Evolutionary conservation across 2,797 vertebrate genomes (phyloP), one percentile per base, ranked within the genome.

Genomic region (Meda fulgida): DNA sequence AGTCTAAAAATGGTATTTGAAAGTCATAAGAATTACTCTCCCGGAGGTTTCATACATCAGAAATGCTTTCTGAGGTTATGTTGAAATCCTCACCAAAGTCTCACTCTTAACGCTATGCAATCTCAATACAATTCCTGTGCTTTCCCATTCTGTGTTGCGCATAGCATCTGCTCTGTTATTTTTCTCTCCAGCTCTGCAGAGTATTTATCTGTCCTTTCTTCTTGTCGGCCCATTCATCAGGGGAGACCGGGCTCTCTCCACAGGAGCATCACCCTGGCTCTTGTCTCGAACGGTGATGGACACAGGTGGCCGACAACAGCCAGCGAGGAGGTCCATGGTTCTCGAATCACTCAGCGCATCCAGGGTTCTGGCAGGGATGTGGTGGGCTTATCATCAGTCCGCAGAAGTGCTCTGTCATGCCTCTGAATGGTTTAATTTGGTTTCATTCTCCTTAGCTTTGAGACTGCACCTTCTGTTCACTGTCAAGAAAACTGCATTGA

Each of bases 381-480:
- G 85, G 85, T 88, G 91, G 92, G 91, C 94, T 94, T 95, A 95
- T 95, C 95, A 88, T 92, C 91, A 83, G 90, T 80, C 85, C 89
- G 76, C 95, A 95, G 94, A 93, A 93, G 92, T 91, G 91, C 89
- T 89, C 91, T 93, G 91, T 94, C 93, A 93, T 92, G 93, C 93
- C 91, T 93, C 92, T 93, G 92, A 93, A 94, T 92, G 91, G 19
- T 84, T 92, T 91, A 93, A 94, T 93, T 94, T 92, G 91, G 89
- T 92, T 93, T 93, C 89, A 90, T 91, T 86, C 46, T 70, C 29
- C 51, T 63, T 29, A 43, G 67, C 29, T 67, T 78, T 67, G 80
- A 89, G 88, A 85, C 89, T 91, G 66, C 38, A 72, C 83, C 51
- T 72, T 31, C 53, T 92, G 91, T 90, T 70, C 29, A 55, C 60